Evolutionary conservation across 2,888 invertebrate species (phyloP), one percentile per base, ranked within the genome.

Genomic region (Elegia similella): DNA sequence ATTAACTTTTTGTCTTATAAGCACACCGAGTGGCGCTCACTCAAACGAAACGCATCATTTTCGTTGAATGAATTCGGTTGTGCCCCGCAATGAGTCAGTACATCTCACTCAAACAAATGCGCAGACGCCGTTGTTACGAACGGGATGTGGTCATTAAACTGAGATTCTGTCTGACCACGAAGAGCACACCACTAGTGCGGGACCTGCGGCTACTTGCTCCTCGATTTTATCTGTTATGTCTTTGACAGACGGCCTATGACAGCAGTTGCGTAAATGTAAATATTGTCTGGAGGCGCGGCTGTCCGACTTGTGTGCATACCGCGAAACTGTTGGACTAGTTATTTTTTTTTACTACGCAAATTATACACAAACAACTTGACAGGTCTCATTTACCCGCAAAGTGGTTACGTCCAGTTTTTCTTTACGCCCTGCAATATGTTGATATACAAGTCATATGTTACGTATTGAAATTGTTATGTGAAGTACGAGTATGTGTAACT

Each of bases 131-230:
- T 75, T 78, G 79, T 78, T 82, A 75, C 75, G 76, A 81, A 84
- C 89, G 88, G 87, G 90, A 90, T 88, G 87, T 85, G 85, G 83
- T 82, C 87, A 86, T 88, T 88, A 86, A 84, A 81, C 87, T 69
- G 88, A 83, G 88, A 89, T 89, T 89, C 82, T 81, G 74, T 76
- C 73, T 66, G 75, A 72, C 72, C 73, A 72, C 70, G 52, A 53
- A n/a, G 44, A 52, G 17, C 29, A 42, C 23, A 52, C 54, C 42
- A 42, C 16, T 48, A 12, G 42, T 17, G 50, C 32, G n/a, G 16
- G 16, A 42, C 23, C 23, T 23, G 16, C 32, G 48, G 3, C 55
- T 56, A 55, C 57, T 55, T 42, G 55, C 44, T 62, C 13, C n/a
- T 54, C 59, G 52, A 62, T 58, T 64, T 58, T 59, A 48, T 59